Evolutionary conservation across 2,797 vertebrate species (phyloP), one percentile per base, ranked within the genome.

Genomic region (Tachyglossus aculeatus): DNA sequence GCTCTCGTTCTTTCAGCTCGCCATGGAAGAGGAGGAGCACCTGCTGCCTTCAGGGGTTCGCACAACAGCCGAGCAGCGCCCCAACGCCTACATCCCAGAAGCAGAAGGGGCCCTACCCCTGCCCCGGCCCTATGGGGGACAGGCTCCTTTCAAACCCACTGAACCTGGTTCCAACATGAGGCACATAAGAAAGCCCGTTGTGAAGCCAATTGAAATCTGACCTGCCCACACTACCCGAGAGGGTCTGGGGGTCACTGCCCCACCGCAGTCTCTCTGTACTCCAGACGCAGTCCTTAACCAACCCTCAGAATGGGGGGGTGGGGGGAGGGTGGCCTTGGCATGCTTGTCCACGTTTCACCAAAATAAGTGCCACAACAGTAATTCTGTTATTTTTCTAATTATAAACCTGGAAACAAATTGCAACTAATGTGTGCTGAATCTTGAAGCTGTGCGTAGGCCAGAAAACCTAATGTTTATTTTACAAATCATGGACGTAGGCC

Each of bases 61-160:
- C 78, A 95, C 91, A 1, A 95, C 93, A 1, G 95, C 95, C 0
- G 92, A 95, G 45, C 71, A 68, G 4, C 94, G 96, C 4, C 96
- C 96, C 8, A 92, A 84, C 0, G 92, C 95, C 10, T 97, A 96
- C 69, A 77, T 95, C 64, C 96, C 94, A 0, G 60, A 85, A 0
- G 78, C 81, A 7, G 84, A 83, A 0, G 85, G 75, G 40, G 19
- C n/a, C 0, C 93, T 97, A 24, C 95, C 94, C 1, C 43, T 96
- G 63, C 94, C 95, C 1, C 94, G 80, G 82, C 95, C 96, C 0
- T 96, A 95, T 0, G 92, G 96, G 0, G 90, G 91, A 10, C 74
- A 88, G 75, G 88, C 95, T 75, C 96, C 96, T 6, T 96, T 96
- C 86, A 96, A 95, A 60, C 94, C 95, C 19, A 83, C 72, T 1